Conservation (phyloP, 2,113 vertebrate species). For the Gila orcuttii region DNA sequence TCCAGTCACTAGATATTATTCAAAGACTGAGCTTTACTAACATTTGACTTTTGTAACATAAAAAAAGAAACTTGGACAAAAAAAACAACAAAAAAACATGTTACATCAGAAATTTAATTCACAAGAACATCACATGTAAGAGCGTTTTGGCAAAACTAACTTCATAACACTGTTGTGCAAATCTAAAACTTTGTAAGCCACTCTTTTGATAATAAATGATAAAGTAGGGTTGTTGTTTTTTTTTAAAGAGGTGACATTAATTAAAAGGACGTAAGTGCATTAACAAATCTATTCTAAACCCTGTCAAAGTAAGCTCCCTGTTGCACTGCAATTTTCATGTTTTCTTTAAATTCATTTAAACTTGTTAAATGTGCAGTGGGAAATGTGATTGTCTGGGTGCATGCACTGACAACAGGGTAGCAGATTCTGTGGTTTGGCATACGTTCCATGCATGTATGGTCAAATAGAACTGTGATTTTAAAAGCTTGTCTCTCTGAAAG, state of each 20-base stretch:
- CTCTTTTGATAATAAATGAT: too few species aligned
- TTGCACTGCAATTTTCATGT: too few species aligned
- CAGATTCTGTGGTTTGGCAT: too few species aligned
- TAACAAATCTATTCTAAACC: neutral
- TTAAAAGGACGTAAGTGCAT: neutral
- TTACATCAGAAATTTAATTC: neutral
- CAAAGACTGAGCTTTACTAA: slow-evolving; percentile 3
- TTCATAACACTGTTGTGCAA: neutral
- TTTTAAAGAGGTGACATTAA: neutral
- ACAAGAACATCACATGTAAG: neutral
- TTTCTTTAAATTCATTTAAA: too few species aligned
- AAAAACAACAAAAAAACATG: neutral
- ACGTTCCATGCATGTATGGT: too few species aligned
- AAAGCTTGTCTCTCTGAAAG: too few species aligned
- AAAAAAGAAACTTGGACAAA: neutral
- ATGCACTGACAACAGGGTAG: too few species aligned
- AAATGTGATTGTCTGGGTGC: too few species aligned
- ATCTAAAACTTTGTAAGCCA: neutral
- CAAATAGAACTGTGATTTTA: too few species aligned
- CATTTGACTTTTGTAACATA: neutral
- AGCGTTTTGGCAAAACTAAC: neutral
- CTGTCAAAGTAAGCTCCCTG: too few species aligned
- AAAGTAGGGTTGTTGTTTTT: too few species aligned
- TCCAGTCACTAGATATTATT: slow-evolving; percentile 5
- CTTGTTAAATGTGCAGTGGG: too few species aligned